A percentile compares a stretch with the other conserved stretches of the same genome.
Evolutionary conservation across 2,797 vertebrate genomes (phyloP).

Genomic region (Gallinago nigripennis): DNA sequence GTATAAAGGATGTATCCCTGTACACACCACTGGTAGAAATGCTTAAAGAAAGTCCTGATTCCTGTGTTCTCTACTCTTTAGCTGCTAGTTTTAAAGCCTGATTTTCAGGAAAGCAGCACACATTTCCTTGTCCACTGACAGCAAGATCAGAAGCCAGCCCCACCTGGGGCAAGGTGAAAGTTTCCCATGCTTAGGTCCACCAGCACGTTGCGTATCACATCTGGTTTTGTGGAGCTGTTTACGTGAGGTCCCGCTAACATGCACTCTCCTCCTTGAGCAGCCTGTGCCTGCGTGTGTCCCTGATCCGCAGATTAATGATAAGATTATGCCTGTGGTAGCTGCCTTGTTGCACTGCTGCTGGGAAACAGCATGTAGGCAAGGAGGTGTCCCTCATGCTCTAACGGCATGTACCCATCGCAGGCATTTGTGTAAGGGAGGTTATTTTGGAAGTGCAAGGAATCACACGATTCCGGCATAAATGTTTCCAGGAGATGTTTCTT

Average conservation of each 20-base stretch:
- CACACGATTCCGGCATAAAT: neutral
- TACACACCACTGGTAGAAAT: neutral
- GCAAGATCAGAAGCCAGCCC: neutral
- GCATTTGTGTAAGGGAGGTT: conserved; percentile 3
- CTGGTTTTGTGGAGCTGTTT: neutral
- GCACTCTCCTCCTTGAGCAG: neutral
- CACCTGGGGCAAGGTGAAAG: neutral
- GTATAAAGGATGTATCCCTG: neutral
- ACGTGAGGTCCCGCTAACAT: neutral
- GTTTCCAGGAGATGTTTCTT: conserved; percentile 34
- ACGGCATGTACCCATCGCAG: neutral
- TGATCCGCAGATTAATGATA: neutral
- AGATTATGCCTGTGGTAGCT: neutral
- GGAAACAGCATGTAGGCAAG: neutral
- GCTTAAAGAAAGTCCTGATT: neutral
- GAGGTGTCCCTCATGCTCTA: neutral
- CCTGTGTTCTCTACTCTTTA: neutral
- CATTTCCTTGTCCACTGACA: neutral
- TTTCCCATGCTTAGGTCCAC: neutral
- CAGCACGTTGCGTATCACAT: neutral
- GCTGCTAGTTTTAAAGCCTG: neutral
- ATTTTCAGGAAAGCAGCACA: neutral
- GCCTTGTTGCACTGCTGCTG: neutral
- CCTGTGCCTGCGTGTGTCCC: neutral
- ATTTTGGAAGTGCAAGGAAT: conserved; percentile 39